phyloP scores from a whole-genome alignment of 2,888 invertebrate species.

The Synergus umbraculus region DNA sequence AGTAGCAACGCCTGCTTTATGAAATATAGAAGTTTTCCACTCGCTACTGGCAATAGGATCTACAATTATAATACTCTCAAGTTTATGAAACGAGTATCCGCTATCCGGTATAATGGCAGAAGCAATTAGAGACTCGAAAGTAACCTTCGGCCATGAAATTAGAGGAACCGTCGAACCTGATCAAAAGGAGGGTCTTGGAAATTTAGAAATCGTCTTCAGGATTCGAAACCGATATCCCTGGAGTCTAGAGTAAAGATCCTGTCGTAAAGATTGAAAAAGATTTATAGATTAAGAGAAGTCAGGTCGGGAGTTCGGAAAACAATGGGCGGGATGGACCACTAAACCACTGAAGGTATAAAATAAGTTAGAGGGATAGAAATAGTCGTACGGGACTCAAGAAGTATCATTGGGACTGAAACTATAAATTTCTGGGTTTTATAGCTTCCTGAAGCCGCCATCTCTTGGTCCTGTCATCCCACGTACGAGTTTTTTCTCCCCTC shows the following conservation, averaged over 20 bases:
- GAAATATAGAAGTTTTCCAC: slow-evolving; percentile 1
- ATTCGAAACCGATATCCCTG: background rate
- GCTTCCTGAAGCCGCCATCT: slow-evolving; percentile 17
- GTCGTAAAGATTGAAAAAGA: background rate
- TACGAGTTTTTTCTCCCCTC: background rate
- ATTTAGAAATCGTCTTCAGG: background rate
- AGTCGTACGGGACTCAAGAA: slow-evolving; percentile 5
- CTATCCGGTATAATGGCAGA: background rate
- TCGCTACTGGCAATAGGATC: slow-evolving; percentile 9
- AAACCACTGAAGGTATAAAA: slow-evolving; percentile 2
- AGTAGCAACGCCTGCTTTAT: slow-evolving; percentile 20
- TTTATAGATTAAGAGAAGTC: background rate
- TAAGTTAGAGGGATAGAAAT: slow-evolving; percentile 8
- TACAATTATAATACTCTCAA: background rate
- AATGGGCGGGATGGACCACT: slow-evolving; percentile 1
- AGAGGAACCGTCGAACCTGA: background rate
- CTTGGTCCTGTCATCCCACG: slow-evolving; percentile 16
- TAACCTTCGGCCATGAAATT: background rate
- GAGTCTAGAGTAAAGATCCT: background rate
- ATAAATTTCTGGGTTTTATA: slow-evolving; percentile 21
- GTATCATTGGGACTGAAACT: slow-evolving; percentile 17
- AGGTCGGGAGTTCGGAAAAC: background rate
- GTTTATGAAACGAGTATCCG: slow-evolving; percentile 10
- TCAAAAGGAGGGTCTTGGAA: background rate
- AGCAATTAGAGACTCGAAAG: background rate